Conservation (phyloP, 2,113 vertebrate genomes). For the Gila orcuttii region DNA sequence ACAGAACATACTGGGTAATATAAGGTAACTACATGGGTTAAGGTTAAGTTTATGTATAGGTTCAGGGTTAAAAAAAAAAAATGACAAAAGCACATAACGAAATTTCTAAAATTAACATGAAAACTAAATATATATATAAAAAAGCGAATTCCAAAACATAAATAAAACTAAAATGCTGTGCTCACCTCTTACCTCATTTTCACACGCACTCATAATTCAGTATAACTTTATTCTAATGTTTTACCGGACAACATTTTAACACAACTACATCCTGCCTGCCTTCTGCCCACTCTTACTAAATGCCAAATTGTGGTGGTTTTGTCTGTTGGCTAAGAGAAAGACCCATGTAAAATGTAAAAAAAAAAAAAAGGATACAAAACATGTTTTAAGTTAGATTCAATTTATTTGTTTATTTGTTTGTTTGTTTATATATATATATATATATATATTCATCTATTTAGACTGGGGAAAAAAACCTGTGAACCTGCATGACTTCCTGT, state of each 20-base stretch:
- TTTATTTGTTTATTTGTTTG: neutral
- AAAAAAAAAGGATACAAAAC: neutral
- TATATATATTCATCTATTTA: neutral
- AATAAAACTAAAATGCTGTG: no score
- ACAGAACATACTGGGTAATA: no score
- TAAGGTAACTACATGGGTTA: no score
- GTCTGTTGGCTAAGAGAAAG: neutral
- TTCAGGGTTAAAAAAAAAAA: no score
- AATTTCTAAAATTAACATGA: no score
- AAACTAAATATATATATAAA: no score
- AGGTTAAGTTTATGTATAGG: no score
- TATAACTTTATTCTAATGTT: neutral
- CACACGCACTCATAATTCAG: neutral
- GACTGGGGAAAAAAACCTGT: neutral
- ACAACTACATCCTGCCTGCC: slow-evolving; percentile 34
- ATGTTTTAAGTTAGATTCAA: neutral
- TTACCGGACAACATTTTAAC: neutral
- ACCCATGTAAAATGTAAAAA: neutral
- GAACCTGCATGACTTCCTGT: neutral
- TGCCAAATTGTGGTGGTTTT: slow-evolving; percentile 4
- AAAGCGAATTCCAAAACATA: no score
- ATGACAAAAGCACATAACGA: no score
- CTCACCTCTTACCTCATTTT: neutral
- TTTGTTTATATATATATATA: neutral
- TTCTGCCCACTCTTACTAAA: slow-evolving; percentile 12